phyloP scores from a whole-genome alignment of 1,140 invertebrate genomes.

The Eubasilissa regina region DNA sequence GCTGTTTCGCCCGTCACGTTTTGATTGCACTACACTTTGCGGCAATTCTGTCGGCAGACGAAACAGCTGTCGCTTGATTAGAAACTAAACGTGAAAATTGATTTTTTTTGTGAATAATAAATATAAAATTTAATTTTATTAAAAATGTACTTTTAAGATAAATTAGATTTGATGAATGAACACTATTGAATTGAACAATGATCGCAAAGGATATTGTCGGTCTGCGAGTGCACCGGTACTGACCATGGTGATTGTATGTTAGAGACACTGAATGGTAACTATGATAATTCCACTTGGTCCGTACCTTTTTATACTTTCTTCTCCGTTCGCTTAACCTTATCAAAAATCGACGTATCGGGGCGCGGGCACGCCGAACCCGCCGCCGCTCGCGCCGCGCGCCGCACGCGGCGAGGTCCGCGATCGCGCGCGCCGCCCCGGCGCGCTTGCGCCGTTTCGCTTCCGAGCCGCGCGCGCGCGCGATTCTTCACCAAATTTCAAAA shows the following conservation, averaged over 20 bases:
- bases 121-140: too few relatives aligned
- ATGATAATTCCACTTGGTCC: background rate
- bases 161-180: too few relatives aligned
- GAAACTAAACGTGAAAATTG: too few relatives aligned
- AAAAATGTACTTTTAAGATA: too few relatives aligned
- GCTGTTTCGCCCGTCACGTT: too few relatives aligned
- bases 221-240: background rate
- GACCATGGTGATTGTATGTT: slow-evolving; percentile 2
- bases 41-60: too few relatives aligned
- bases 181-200: background rate
- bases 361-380: background rate
- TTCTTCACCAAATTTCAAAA: slow-evolving; percentile 22
- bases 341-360: background rate
- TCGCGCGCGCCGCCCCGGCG: background rate
- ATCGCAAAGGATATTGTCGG: too few relatives aligned
- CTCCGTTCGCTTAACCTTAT: background rate
- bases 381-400: background rate
- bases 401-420: background rate
- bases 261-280: slow-evolving; percentile 4
- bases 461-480: background rate
- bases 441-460: slow-evolving; percentile 15
- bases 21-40: too few relatives aligned
- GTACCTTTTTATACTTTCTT: background rate
- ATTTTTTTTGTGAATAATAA: too few relatives aligned
- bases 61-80: too few relatives aligned